Conservation (phyloP, 2,888 invertebrate genomes). For the Andrena dorsata region DNA sequence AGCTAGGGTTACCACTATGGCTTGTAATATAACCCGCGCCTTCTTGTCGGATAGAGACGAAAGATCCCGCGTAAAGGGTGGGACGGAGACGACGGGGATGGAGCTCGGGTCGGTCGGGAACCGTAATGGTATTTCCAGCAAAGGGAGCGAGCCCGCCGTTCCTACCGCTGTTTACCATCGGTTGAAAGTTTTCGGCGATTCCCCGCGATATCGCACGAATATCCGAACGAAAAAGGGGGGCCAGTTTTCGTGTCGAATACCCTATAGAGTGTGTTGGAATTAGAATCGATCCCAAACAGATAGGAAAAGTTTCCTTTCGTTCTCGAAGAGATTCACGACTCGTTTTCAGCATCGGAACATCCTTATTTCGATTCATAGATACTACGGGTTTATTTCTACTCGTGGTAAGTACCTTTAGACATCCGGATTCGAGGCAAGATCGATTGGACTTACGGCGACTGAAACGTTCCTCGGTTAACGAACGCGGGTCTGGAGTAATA, state of each 20-base stretch:
- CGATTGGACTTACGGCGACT: neutral
- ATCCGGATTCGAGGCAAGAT: neutral
- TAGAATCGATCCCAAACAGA: neutral
- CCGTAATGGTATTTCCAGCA: conserved; percentile 73
- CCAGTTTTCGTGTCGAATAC: conserved; percentile 24
- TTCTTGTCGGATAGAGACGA: conserved; percentile 49
- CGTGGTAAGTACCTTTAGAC: too few relatives aligned
- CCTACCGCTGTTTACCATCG: conserved; percentile 66
- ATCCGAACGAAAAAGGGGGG: conserved; percentile 32
- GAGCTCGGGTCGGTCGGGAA: conserved; percentile 37
- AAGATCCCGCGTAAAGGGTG: conserved; percentile 28
- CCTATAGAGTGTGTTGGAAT: conserved; percentile 19
- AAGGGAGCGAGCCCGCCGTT: conserved; percentile 50
- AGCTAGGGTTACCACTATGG: conserved; percentile 81
- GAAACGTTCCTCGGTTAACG: conserved; percentile 5
- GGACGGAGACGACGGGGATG: conserved; percentile 35
- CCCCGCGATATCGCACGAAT: conserved; percentile 55
- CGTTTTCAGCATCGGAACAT: neutral
- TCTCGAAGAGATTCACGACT: neutral
- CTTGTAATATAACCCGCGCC: conserved; percentile 79
- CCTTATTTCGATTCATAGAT: neutral
- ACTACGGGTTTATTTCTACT: neutral
- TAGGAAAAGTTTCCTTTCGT: neutral
- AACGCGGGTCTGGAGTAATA: conserved; percentile 35
- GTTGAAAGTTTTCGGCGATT: conserved; percentile 70